Conservation (phyloP, 2,113 vertebrate genomes). For the Garra rufa region DNA sequence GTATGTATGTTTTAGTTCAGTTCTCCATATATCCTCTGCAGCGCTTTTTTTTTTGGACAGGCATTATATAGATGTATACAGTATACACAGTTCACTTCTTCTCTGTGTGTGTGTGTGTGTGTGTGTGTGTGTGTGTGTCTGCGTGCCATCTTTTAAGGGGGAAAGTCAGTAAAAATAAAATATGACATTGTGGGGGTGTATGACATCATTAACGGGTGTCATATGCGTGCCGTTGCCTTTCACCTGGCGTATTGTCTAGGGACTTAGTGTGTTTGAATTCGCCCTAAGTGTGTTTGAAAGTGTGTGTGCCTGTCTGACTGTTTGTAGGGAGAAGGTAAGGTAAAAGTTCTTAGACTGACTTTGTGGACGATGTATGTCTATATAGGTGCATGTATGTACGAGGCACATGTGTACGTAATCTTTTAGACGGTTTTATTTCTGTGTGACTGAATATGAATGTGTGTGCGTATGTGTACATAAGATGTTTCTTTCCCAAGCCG, state of each 20-base stretch:
- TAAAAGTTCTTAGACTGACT: not conserved
- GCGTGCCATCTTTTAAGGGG: conserved; percentile 21
- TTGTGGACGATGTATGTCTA: not conserved
- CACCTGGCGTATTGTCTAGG: conserved; percentile 36
- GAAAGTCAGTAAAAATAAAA: conserved; percentile 9
- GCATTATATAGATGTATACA: conserved; percentile 46
- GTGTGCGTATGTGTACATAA: conserved; percentile 10
- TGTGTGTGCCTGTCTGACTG: conserved; percentile 11
- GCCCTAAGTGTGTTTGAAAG: not conserved
- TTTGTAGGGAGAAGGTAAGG: conserved; percentile 8
- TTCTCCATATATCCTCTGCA: conserved; percentile 44
- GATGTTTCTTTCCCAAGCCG: conserved; percentile 63
- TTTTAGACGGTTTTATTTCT: conserved; percentile 34
- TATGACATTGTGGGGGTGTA: conserved; percentile 38
- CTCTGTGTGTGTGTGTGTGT: not conserved
- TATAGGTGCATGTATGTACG: conserved; percentile 11
- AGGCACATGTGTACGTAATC: conserved; percentile 22
- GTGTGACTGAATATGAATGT: conserved; percentile 42
- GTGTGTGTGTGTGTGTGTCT: conserved; percentile 14
- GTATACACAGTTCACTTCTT: conserved; percentile 44
- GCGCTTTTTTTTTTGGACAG: conserved; percentile 40
- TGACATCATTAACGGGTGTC: conserved; percentile 55
- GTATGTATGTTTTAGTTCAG: conserved; percentile 38
- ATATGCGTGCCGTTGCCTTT: conserved; percentile 58
- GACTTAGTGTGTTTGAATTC: conserved; percentile 10